Evolutionary conservation across 2,113 vertebrate species (phyloP).

Genomic region (Heterochromis multidens): DNA sequence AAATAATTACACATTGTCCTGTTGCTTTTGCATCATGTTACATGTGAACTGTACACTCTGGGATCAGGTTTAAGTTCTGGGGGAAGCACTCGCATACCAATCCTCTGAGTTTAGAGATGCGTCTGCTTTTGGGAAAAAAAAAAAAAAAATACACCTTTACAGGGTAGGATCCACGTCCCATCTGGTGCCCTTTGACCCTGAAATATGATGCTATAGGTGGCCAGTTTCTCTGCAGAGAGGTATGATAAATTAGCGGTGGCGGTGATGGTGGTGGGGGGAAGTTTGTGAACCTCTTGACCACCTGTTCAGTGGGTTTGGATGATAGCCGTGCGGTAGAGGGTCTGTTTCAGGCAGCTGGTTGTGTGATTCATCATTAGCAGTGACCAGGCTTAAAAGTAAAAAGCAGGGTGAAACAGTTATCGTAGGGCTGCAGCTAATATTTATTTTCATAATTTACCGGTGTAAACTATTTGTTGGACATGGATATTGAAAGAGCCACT

Average conservation of each 20-base stretch:
- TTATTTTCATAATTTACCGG: neutral
- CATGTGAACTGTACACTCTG: neutral
- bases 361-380: neutral
- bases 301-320: conserved; percentile 27
- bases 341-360: conserved; percentile 30
- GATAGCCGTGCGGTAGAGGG: neutral
- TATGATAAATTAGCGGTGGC: neutral
- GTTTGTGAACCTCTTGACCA: conserved; percentile 10
- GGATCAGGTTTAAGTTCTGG: neutral
- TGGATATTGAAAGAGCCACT: too few species aligned
- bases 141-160: neutral
- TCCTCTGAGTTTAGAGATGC: neutral
- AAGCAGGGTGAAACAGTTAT: neutral
- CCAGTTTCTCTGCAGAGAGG: neutral
- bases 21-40: neutral
- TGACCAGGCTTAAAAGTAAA: neutral
- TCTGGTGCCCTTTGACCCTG: conserved; percentile 8
- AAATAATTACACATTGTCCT: neutral
- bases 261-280: neutral
- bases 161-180: neutral
- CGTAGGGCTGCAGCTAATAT: neutral
- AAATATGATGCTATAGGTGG: conserved; percentile 20
- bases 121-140: neutral
- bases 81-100: neutral
- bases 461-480: too few species aligned